These are phyloP conservation scores for Acleris laterana DNA, from an alignment of 2,888 invertebrate species.

Conservation along the genomic window DNA sequence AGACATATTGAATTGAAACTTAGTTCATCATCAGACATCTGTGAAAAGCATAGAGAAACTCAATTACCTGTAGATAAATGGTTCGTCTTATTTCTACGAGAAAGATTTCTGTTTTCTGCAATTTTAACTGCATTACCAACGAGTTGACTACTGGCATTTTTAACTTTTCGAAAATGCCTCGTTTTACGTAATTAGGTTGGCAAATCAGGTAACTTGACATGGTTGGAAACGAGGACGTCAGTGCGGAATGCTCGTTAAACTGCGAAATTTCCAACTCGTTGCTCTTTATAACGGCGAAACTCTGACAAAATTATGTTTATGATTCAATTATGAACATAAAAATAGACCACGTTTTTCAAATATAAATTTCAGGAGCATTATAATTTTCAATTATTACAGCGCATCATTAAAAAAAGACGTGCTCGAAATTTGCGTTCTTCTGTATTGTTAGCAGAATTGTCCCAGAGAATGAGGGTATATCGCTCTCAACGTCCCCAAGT, in stretches of 20 bases:
- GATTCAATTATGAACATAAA: too few relatives aligned
- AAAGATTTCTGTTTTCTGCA: conserved; percentile 15
- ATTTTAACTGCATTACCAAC: neutral
- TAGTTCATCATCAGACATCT: conserved; percentile 9
- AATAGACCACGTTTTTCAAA: too few relatives aligned
- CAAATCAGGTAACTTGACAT: conserved; percentile 32
- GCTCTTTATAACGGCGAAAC: conserved; percentile 9
- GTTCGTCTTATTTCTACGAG: conserved; percentile 3
- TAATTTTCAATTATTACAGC: too few relatives aligned
- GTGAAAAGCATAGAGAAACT: conserved; percentile 19
- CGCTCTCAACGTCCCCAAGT: too few relatives aligned
- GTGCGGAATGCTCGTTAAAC: conserved; percentile 33
- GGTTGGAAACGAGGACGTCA: conserved; percentile 23
- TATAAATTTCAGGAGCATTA: too few relatives aligned
- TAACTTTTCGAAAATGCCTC: conserved; percentile 19
- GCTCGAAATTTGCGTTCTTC: too few relatives aligned
- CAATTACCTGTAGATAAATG: conserved; percentile 2
- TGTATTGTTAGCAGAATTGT: too few relatives aligned
- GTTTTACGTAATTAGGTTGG: conserved; percentile 33
- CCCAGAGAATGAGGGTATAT: too few relatives aligned
- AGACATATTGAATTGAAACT: neutral
- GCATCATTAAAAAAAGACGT: too few relatives aligned
- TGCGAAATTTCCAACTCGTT: conserved; percentile 18
- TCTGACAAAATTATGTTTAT: conserved; percentile 7
- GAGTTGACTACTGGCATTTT: conserved; percentile 7